phyloP scores from a whole-genome alignment of 2,797 vertebrate species.

The Bradypus variegatus region DNA sequence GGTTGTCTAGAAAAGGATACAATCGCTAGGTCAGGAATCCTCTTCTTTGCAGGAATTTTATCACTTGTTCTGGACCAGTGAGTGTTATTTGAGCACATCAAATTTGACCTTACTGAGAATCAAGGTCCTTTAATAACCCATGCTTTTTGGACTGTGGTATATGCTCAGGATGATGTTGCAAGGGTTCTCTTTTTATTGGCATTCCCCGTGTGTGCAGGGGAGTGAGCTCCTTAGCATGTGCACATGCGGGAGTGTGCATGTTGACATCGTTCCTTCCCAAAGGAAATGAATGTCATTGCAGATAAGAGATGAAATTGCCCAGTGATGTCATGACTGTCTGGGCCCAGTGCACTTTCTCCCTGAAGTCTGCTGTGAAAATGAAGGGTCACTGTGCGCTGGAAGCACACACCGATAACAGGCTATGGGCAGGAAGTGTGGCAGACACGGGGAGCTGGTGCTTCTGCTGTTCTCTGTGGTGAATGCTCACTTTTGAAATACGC shows the following conservation, averaged over 20 bases:
- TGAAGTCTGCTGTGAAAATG: background rate
- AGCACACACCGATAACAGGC: too few species aligned
- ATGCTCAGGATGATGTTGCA: background rate
- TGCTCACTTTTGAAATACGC: rapidly evolving
- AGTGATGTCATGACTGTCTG: background rate
- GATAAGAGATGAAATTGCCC: background rate
- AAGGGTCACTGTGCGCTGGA: background rate
- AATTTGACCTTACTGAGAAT: background rate
- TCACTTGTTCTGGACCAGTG: background rate
- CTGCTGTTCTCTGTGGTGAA: background rate
- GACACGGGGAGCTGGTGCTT: rapidly evolving
- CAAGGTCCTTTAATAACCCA: background rate
- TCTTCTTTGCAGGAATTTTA: background rate
- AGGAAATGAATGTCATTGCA: background rate
- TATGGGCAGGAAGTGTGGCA: background rate
- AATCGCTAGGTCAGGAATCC: background rate
- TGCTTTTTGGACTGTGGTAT: background rate
- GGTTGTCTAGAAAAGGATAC: background rate
- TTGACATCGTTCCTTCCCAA: background rate
- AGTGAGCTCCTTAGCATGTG: too few species aligned
- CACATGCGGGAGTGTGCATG: background rate
- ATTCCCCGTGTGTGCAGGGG: background rate
- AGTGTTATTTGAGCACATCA: background rate
- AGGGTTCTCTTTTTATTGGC: background rate
- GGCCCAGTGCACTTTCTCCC: background rate